Evolutionary conservation across 2,888 invertebrate species (phyloP), one percentile per base, ranked within the genome.

Genomic region (Neoscelio sp.): DNA sequence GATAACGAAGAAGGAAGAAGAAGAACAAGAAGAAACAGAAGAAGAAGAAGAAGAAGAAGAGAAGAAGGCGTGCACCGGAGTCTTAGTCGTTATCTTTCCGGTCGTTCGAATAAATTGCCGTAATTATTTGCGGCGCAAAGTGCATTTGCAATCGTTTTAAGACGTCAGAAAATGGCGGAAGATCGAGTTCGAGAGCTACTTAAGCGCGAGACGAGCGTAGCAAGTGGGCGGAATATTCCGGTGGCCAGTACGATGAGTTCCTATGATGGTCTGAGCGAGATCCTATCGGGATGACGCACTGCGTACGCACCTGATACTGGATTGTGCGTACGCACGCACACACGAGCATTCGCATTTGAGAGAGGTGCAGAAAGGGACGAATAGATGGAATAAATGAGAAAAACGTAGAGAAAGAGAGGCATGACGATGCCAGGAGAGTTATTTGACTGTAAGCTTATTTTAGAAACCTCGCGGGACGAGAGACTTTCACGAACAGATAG

Each of bases 211-310:
- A 75, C 65, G 77, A 73, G 75, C 68, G 71, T 67, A 75, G 70
- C 76, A 85, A 88, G 86, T 87, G 86, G 88, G 87, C 88, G 88
- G 85, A 87, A 87, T 88, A 87, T 88, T 86, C 84, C 84, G 76
- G 82, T 80, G 65, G 74, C 68, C 71, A 70, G 62, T 68, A 67
- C 75, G 71, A 78, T 80, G 78, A 76, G 76, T 75, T 75, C 58
- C 71, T 80, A 56, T 50, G 74, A 52, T 50, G 78, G 60, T 64
- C 64, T 46, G 35, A 70, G 48, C 50, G 68, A 89, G 89, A 90
- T 90, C 85, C 85, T 89, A 90, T 90, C 90, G 86, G 86, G 80
- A 88, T 89, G 89, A 90, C 86, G 87, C 88, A 89, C 87, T 87
- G 89, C 89, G 82, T 85, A 86, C 84, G 88, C 89, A 89, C 88